Percentiles rank a stretch among this genome's conserved stretches.
These are phyloP conservation scores for Spilogale gracilis DNA, from an alignment of 2,113 vertebrate species.

Conservation along the genomic window DNA sequence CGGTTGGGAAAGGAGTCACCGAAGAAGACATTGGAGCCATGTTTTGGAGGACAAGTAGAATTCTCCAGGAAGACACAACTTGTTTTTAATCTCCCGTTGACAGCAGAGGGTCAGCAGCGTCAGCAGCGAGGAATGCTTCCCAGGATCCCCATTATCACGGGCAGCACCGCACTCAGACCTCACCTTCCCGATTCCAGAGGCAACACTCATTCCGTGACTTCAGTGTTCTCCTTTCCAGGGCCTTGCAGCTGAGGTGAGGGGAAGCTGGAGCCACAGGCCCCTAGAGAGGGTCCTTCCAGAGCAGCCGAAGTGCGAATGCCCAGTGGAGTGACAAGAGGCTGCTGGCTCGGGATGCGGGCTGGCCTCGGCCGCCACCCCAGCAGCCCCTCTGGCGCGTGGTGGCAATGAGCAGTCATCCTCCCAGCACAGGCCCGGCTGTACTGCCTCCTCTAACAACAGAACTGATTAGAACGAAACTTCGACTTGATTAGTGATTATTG, in stretches of 20 bases:
- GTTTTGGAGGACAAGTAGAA: background rate
- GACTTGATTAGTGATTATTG: constrained; percentile 88
- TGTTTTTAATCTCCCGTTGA: background rate
- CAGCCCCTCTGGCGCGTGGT: background rate
- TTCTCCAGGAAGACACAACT: background rate
- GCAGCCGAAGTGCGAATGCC: background rate
- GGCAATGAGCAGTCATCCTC: constrained; percentile 14
- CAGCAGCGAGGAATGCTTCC: accelerated
- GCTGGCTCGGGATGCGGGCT: background rate
- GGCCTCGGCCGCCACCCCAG: background rate
- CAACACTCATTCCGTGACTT: background rate
- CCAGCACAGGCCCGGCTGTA: constrained; percentile 64
- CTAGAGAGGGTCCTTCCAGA: background rate
- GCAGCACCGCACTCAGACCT: background rate
- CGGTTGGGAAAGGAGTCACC: background rate
- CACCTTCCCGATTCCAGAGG: background rate
- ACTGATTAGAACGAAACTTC: constrained; percentile 88
- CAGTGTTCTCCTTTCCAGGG: background rate
- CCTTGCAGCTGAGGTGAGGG: background rate
- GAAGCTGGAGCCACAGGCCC: background rate
- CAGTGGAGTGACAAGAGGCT: background rate
- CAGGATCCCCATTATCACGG: too few relatives aligned
- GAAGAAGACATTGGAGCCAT: background rate
- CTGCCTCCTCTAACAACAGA: constrained; percentile 84
- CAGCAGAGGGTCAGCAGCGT: background rate